Evolutionary conservation across 92 coral and sea anemone genomes (phyloP), one percentile per base, ranked within the genome.

Genomic region (Palythoa grandiflora): DNA sequence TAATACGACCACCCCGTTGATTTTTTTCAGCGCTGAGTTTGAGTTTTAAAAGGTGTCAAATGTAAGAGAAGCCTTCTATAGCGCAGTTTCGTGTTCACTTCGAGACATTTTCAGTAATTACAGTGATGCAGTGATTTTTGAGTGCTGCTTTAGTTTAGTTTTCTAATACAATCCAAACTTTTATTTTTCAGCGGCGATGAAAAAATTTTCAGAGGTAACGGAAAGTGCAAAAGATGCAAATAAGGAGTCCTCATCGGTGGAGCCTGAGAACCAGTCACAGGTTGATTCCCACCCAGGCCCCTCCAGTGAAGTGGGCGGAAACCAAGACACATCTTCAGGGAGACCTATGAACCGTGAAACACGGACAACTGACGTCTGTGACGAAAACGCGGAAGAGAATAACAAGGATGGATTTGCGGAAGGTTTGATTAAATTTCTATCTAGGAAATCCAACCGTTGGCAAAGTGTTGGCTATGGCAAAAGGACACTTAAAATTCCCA

Each of bases 181-280:
- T 70, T 70, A 2, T 88, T 40, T 15, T 89, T 16, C 38, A 92
- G 95, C 91, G 84, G 95, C 95, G n/a, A 75, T 91, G 88, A 83
- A 89, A 37, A 89, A 87, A 35, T 89, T 89, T 21, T 74, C 92
- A 1, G 92, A 85, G 14, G 71, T 79, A 37, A 84, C 87, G 38
- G 88, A 92, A 80, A 83, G 76, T 66, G 80, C 88, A 78, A 88
- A 52, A 59, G 88, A 91, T 38, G 59, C 86, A 19, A 65, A 36
- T 28, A 57, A 68, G 57, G 85, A 61, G 50, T 19, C 47, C 73
- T 39, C 55, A 75, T 16, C 83, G 15, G 28, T n/a, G 44, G 77
- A 77, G 37, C 40, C 53, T 39, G 20, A 8, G 16, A 6, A 40
- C 63, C 50, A 88, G 77, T 47, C 65, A 54, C 65, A 9, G 48